These are phyloP conservation scores for Lathamus discolor DNA, from an alignment of 2,113 vertebrate species.

Conservation along the genomic window DNA sequence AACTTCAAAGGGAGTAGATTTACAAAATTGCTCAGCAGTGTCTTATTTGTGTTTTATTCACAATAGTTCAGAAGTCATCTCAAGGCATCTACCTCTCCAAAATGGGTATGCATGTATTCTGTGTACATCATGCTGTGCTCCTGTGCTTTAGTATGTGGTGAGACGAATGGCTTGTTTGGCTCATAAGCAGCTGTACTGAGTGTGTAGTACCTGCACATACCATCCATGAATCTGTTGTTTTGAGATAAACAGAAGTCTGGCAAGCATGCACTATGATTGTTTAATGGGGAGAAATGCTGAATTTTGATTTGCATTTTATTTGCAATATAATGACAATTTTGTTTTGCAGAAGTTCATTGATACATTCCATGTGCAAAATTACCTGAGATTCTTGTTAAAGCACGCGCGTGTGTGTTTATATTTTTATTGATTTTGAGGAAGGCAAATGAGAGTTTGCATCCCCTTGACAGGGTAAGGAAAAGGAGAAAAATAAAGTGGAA, in stretches of 20 bases:
- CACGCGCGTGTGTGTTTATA: not conserved
- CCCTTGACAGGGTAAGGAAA: not conserved
- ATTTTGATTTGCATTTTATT: slow-evolving; percentile 40
- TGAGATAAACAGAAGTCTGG: not conserved
- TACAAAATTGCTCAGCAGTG: slow-evolving; percentile 23
- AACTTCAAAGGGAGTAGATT: not conserved
- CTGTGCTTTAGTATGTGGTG: not conserved
- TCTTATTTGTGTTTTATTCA: slow-evolving; percentile 40
- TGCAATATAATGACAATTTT: not conserved
- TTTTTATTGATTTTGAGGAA: not conserved
- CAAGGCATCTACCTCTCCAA: slow-evolving; percentile 23
- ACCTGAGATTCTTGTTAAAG: slow-evolving; percentile 41
- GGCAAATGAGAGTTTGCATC: not conserved
- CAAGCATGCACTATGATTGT: slow-evolving; percentile 7
- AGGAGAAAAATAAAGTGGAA: not conserved
- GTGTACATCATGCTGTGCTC: not conserved
- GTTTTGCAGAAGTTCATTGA: slow-evolving; percentile 22
- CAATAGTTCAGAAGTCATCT: slow-evolving; percentile 39
- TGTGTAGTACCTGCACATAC: not conserved
- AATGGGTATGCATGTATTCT: slow-evolving; percentile 42
- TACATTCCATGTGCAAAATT: slow-evolving; percentile 34
- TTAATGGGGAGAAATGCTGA: not conserved
- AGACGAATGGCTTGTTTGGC: slow-evolving; percentile 30
- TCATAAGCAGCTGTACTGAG: not conserved
- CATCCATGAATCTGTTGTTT: slow-evolving; percentile 1